A percentile compares a stretch with the other conserved stretches of the same genome.
Evolutionary conservation across 2,888 invertebrate genomes (phyloP).

Genomic region (Sicus ferrugineus): DNA sequence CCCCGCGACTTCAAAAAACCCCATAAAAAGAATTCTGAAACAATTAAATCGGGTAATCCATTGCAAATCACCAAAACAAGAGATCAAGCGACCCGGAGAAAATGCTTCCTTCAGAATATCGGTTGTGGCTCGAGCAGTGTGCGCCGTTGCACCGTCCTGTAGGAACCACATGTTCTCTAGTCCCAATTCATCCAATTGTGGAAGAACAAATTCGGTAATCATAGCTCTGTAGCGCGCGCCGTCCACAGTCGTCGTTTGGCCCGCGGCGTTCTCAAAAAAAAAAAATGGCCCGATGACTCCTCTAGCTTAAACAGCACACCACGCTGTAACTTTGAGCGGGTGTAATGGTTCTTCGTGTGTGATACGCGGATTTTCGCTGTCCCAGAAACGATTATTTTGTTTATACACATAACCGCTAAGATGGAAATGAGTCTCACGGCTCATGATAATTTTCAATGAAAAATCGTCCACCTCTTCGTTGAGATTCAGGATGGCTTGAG

Average conservation of each 20-base stretch:
- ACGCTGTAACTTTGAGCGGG: background rate
- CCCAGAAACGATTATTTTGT: background rate
- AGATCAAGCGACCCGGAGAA: background rate
- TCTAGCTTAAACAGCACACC: background rate
- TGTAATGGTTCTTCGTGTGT: background rate
- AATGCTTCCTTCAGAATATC: constrained; percentile 1
- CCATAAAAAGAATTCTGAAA: background rate
- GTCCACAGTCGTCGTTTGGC: background rate
- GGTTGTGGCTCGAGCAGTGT: background rate
- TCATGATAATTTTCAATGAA: background rate
- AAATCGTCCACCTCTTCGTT: background rate
- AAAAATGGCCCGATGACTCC: background rate
- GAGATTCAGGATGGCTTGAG: background rate
- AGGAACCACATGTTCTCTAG: too few relatives aligned
- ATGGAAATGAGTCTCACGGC: background rate
- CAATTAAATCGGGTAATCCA: background rate
- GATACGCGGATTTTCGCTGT: background rate
- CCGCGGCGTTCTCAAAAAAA: background rate
- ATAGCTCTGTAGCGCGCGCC: background rate
- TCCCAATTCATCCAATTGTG: too few relatives aligned
- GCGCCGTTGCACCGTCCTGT: too few relatives aligned
- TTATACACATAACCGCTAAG: background rate
- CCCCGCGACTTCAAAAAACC: background rate
- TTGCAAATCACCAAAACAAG: too few relatives aligned
- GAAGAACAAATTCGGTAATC: background rate